phyloP scores from a whole-genome alignment of 2,113 vertebrate species.

The Dromiciops gliroides region DNA sequence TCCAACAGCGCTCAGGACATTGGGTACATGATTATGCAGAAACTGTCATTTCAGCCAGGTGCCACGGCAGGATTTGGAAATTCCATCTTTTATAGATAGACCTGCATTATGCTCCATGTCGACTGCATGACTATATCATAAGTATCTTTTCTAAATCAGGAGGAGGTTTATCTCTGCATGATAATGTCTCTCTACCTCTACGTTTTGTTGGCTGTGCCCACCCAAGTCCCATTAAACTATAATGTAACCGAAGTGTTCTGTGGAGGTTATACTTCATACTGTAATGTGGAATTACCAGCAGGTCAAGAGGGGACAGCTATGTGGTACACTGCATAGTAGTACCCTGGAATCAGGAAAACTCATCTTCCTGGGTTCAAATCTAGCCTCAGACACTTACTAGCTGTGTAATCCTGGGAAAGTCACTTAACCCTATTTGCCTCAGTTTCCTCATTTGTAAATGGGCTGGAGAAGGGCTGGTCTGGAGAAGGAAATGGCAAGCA shows the following conservation, averaged over 20 bases:
- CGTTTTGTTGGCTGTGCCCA: neutral
- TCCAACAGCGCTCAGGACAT: neutral
- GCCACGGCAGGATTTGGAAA: neutral
- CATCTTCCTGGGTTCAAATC: no score
- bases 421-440: no score
- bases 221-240: neutral
- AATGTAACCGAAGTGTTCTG: neutral
- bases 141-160: neutral
- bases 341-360: no score
- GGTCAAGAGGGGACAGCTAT: no score
- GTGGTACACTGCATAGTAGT: no score
- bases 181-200: neutral
- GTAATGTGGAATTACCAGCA: neutral
- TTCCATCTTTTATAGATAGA: neutral
- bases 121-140: neutral
- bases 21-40: neutral
- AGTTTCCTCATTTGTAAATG: no score
- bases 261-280: neutral
- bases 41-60: neutral
- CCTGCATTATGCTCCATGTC: neutral
- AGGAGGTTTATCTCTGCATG: neutral
- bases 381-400: no score
- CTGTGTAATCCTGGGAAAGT: no score
- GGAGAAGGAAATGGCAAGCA: no score
- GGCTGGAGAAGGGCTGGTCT: no score